A percentile compares a stretch with the other conserved stretches of the same genome.
Evolutionary conservation across 30 jellyfish, hydroid and myxozoan genomes (phyloP).

Genomic region (Sanderia malayensis): DNA sequence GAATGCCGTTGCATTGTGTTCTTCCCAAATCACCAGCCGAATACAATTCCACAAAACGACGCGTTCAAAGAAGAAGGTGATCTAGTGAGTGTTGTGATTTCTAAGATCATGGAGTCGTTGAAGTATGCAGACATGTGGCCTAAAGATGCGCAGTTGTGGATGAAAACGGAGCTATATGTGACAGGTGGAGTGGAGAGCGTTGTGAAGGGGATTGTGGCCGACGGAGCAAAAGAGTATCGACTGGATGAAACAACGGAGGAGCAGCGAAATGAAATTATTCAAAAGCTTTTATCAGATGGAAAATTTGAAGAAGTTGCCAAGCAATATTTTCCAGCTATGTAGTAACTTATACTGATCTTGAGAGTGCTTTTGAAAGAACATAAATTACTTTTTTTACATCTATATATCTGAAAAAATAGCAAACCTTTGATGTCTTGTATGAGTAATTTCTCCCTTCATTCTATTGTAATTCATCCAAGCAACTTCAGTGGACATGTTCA

Average conservation of each 20-base stretch:
- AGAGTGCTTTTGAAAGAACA: too few relatives aligned
- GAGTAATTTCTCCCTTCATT: conserved; percentile 48
- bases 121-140: conserved; percentile 23
- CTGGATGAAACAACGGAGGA: conserved; percentile 18
- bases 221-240: conserved; percentile 34
- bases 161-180: conserved; percentile 28
- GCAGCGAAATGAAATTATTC: conserved; percentile 21
- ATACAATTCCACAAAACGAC: conserved; percentile 34
- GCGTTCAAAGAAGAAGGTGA: conserved; percentile 17
- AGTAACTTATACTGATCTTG: too few relatives aligned
- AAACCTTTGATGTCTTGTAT: conserved; percentile 69
- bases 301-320: conserved; percentile 26
- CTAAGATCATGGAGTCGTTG: conserved; percentile 15
- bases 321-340: conserved; percentile 18
- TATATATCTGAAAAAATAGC: neutral
- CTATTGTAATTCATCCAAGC: conserved; percentile 68
- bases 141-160: conserved; percentile 31
- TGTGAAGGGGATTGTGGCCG: conserved; percentile 23
- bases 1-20: conserved; percentile 41
- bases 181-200: conserved; percentile 39
- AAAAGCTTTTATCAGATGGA: conserved; percentile 21
- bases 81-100: conserved; percentile 29
- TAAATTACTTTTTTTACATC: too few relatives aligned
- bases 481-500: conserved; percentile 68
- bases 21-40: conserved; percentile 55